Percentiles rank a stretch among this genome's conserved stretches.
Conservation (phyloP, 92 coral and sea anemone species). For the Parazoanthus swiftii region DNA sequence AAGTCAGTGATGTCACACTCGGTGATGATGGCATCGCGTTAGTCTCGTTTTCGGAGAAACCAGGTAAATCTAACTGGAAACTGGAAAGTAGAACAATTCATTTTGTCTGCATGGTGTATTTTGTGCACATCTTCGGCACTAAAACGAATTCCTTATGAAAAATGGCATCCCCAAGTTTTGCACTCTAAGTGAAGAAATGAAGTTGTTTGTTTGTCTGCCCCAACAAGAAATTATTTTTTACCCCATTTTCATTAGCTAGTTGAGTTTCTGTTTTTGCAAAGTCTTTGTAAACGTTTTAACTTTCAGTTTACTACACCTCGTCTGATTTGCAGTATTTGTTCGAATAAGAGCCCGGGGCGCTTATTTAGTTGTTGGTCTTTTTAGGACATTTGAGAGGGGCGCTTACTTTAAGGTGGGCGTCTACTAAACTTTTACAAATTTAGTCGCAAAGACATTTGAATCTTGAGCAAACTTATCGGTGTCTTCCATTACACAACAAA, state of each 20-base stretch:
- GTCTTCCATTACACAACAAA: no score
- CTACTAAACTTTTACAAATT: no score
- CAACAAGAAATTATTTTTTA: background rate
- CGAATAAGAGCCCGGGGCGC: no score
- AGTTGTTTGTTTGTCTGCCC: background rate
- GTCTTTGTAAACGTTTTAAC: background rate
- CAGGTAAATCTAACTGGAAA: conserved; percentile 27
- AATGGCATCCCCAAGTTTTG: background rate
- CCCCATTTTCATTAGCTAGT: background rate
- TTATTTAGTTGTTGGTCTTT: no score
- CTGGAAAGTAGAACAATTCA: background rate
- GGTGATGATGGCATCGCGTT: conserved; percentile 49
- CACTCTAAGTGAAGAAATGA: background rate
- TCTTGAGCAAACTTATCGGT: no score
- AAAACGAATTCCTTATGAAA: background rate
- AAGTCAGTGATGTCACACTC: conserved; percentile 41
- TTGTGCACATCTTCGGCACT: background rate
- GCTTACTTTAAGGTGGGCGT: no score
- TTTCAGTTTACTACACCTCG: background rate
- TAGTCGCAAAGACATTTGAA: no score
- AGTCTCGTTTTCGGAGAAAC: conserved; percentile 48
- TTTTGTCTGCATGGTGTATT: no score
- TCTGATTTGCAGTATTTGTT: no score
- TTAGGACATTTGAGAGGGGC: no score
- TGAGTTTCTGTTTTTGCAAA: background rate